Percentiles rank a stretch among this genome's conserved stretches.
Evolutionary conservation across 2,797 vertebrate species (phyloP).

Genomic region (Cuculus canorus): DNA sequence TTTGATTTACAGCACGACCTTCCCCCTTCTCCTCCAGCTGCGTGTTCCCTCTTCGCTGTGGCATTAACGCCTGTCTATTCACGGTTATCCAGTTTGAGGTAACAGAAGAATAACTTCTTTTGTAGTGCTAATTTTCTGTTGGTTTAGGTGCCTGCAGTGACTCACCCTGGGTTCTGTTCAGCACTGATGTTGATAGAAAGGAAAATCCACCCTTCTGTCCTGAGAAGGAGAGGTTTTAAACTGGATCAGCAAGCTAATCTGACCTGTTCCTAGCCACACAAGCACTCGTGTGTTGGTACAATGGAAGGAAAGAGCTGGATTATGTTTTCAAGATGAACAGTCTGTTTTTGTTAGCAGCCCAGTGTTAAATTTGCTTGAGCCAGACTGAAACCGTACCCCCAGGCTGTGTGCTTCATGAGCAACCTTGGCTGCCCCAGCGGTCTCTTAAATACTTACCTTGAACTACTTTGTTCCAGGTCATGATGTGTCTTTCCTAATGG

Average conservation of each 20-base stretch:
- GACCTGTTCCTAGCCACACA: neutral
- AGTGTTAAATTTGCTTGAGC: neutral
- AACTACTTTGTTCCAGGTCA: neutral
- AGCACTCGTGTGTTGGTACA: neutral
- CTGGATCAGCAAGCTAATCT: constrained; percentile 31
- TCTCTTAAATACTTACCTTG: neutral
- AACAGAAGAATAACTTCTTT: neutral
- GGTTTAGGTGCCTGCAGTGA: neutral
- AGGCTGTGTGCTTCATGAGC: neutral
- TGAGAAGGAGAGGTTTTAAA: constrained; percentile 15
- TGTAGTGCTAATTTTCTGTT: constrained; percentile 38
- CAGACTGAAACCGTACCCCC: neutral
- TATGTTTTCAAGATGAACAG: neutral
- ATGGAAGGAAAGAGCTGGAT: neutral
- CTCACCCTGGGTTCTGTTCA: neutral
- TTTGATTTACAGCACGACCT: neutral
- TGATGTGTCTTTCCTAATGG: neutral
- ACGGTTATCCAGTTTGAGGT: neutral
- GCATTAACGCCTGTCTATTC: neutral
- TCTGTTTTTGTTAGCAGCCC: constrained; percentile 27
- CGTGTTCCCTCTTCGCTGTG: neutral
- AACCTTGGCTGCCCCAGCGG: neutral
- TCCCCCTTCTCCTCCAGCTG: neutral
- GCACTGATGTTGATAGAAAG: constrained; percentile 9
- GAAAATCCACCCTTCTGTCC: neutral